Conservation (phyloP, 30 jellyfish, hydroid and myxozoan genomes). For the Phacellophora camtschatica region DNA sequence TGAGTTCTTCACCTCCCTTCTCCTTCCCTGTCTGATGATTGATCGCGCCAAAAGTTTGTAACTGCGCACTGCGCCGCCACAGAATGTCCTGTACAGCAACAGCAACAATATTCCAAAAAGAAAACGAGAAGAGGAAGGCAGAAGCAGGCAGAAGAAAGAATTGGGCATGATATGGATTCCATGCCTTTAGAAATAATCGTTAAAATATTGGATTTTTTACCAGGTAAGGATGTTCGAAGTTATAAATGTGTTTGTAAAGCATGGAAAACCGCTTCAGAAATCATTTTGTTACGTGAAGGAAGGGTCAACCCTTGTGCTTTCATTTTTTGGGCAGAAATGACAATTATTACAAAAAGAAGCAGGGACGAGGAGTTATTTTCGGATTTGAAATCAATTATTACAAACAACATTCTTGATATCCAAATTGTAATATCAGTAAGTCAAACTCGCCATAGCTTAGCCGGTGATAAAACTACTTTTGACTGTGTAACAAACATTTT, state of each 20-base stretch:
- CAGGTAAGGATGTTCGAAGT: background rate
- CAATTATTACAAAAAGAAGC: background rate
- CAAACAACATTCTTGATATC: background rate
- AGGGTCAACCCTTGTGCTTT: background rate
- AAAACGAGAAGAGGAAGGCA: too few relatives aligned
- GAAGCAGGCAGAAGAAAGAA: too few relatives aligned
- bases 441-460: background rate
- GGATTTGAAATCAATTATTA: background rate
- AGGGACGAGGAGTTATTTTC: background rate
- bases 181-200: constrained; percentile 32
- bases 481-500: background rate
- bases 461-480: background rate
- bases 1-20: too few relatives aligned
- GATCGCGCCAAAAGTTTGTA: too few relatives aligned
- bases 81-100: too few relatives aligned
- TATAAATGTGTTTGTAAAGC: constrained; percentile 18
- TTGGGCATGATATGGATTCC: too few relatives aligned
- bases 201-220: constrained; percentile 15
- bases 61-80: too few relatives aligned
- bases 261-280: constrained; percentile 28
- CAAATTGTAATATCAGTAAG: background rate
- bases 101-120: too few relatives aligned
- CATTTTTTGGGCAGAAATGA: background rate
- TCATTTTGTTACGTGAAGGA: background rate
- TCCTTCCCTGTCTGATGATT: too few relatives aligned